Base-by-base conservation (phyloP, 2,888 invertebrate genomes). In the Tenthredo amoena region DNA sequence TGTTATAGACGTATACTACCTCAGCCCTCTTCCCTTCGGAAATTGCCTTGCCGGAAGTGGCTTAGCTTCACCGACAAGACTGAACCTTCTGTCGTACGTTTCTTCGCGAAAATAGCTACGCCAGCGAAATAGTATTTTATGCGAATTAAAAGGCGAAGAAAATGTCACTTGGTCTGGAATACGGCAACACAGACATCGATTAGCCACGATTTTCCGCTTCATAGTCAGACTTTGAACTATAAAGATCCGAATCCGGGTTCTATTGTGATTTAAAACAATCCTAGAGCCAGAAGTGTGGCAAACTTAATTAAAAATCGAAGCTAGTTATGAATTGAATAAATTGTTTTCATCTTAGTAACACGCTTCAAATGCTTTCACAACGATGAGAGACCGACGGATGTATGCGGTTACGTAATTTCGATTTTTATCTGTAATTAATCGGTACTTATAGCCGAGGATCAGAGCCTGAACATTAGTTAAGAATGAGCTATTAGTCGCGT, bases 401-500 rank as follows among this genome's bases (percentile, higher is more conserved):
- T 50, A 55, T 55, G n/a, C 68, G 18, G 18, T 68, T 34, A 68
- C 31, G 68, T 68, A 68, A 68, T 34, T 68, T 68, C 6, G 26
- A 62, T 68, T 68, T 34, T 68, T 68, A 68, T 68, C 68, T 12
- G 0, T 68, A 68, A 68, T 34, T 68, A 68, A 68, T 68, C 18
- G 68, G 34, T 7, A 68, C 68, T 68, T 68, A 18, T 68, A 34
- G 1, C 26, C 26, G 62, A 26, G 21, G 26, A 10, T 68, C 31
- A 31, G 15, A 68, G 34, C 31, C 68, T 18, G 68, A 68, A 7
- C 15, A 68, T 68, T 18, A 31, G 34, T 68, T 34, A 15, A 68
- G 68, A 18, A 34, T 34, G 34, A 34, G 31, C 68, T 68, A 34
- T 68, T 31, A 31, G 34, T 68, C 34, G 34, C 18, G 18, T 68